phyloP scores from a whole-genome alignment of 2,888 invertebrate species.

The Lycaena phlaeas region DNA sequence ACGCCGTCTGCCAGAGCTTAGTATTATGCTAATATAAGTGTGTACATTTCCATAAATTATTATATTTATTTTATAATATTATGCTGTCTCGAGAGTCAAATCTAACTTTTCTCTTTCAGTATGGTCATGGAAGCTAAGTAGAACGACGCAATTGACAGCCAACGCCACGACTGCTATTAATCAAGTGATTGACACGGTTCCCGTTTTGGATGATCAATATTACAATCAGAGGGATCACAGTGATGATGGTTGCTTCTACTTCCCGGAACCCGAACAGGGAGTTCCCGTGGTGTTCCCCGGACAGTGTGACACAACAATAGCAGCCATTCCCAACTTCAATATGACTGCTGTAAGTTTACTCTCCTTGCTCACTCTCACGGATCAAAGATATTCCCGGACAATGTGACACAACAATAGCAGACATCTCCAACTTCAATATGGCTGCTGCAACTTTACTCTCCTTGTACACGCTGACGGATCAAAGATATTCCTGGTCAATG shows the following conservation, averaged over 20 bases:
- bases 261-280: slow-evolving; percentile 34
- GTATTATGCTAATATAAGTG: too few relatives aligned
- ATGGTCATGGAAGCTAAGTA: slow-evolving; percentile 45
- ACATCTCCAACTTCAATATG: too few relatives aligned
- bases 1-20: too few relatives aligned
- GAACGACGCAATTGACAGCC: slow-evolving; percentile 28
- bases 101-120: too few relatives aligned
- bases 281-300: slow-evolving; percentile 43
- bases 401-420: too few relatives aligned
- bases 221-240: slow-evolving; percentile 32
- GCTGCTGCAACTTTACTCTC: too few relatives aligned
- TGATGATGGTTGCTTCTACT: slow-evolving; percentile 43
- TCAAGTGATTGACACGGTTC: slow-evolving; percentile 24
- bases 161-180: slow-evolving; percentile 12
- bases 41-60: too few relatives aligned
- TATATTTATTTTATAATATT: too few relatives aligned
- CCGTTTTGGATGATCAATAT: slow-evolving; percentile 36
- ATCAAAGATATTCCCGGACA: too few relatives aligned
- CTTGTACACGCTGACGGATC: too few relatives aligned
- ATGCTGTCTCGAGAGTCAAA: too few relatives aligned
- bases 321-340: slow-evolving; percentile 33
- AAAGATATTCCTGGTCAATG: slow-evolving; percentile 51
- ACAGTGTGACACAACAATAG: slow-evolving; percentile 37
- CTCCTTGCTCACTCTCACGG: too few relatives aligned
- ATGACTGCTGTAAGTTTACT: slow-evolving; percentile 26